A percentile compares a stretch with the other conserved stretches of the same genome.
phyloP scores from a whole-genome alignment of 2,888 invertebrate species.

The Hydropsyche betteni region DNA sequence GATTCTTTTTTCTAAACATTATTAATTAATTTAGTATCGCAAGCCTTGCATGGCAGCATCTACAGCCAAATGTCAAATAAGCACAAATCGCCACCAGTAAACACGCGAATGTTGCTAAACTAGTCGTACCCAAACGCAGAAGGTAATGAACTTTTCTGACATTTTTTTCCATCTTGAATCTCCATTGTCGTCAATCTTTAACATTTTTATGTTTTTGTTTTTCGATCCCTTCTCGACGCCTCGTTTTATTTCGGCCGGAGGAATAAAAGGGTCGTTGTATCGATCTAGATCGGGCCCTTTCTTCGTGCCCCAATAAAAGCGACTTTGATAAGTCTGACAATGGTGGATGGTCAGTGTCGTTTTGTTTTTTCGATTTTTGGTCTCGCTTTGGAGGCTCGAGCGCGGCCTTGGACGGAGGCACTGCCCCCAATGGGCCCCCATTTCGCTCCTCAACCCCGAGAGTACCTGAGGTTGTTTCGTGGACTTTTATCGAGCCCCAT shows the following conservation, averaged over 20 bases:
- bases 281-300: constrained; percentile 20
- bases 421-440: constrained; percentile 29
- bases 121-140: constrained; percentile 5
- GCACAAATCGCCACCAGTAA: not conserved
- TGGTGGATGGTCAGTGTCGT: constrained; percentile 2
- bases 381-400: constrained; percentile 45
- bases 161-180: not conserved
- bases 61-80: not conserved
- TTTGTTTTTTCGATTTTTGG: not conserved
- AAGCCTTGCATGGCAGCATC: too few species aligned
- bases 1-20: too few species aligned
- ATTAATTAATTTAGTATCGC: too few species aligned
- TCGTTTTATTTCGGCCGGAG: not conserved
- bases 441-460: not conserved
- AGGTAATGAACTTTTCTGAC: constrained; percentile 17
- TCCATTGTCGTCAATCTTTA: not conserved
- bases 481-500: too few species aligned
- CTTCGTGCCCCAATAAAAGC: constrained; percentile 10
- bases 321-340: constrained; percentile 32
- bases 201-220: too few species aligned
- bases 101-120: constrained; percentile 17
- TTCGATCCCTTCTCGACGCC: too few species aligned
- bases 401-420: constrained; percentile 37
- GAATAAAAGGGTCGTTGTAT: constrained; percentile 15
- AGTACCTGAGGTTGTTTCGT: not conserved